Percentiles rank a stretch among this genome's conserved stretches.
phyloP scores from a whole-genome alignment of 53 echinoderm and acorn worm species.

The Patiria pectinifera region DNA sequence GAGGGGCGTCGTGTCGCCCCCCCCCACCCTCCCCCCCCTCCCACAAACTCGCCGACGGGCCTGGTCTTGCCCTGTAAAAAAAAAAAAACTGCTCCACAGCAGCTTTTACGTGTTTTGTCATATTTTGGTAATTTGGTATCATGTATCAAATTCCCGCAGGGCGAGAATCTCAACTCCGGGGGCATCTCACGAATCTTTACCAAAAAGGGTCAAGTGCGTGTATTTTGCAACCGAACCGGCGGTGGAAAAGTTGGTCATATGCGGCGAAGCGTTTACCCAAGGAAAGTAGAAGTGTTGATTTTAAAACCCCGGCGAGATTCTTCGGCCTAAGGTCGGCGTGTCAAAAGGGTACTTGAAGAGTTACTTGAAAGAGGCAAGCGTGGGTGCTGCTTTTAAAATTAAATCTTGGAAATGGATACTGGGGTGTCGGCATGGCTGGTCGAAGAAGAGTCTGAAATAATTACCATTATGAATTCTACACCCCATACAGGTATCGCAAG shows the following conservation, averaged over 20 bases:
- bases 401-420: too few species aligned
- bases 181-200: background rate
- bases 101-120: too few species aligned
- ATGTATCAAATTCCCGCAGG: background rate
- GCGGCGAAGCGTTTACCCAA: slow-evolving; percentile 15
- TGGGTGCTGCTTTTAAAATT: background rate
- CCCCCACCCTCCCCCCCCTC: too few species aligned
- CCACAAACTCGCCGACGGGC: too few species aligned
- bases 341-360: background rate
- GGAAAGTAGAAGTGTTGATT: slow-evolving; percentile 12
- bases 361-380: background rate
- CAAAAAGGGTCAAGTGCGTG: background rate
- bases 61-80: too few species aligned
- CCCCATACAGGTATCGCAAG: too few species aligned
- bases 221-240: background rate
- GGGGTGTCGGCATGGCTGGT: too few species aligned
- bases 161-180: background rate
- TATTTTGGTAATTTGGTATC: too few species aligned
- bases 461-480: too few species aligned
- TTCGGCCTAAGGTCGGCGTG: background rate
- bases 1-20: too few species aligned
- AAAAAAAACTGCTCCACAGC: too few species aligned
- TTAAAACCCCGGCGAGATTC: background rate
- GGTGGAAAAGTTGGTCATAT: background rate
- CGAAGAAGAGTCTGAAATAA: too few species aligned